Evolutionary conservation across 2,797 vertebrate species (phyloP), one percentile per base, ranked within the genome.

Genomic region (Amniataba percoides): DNA sequence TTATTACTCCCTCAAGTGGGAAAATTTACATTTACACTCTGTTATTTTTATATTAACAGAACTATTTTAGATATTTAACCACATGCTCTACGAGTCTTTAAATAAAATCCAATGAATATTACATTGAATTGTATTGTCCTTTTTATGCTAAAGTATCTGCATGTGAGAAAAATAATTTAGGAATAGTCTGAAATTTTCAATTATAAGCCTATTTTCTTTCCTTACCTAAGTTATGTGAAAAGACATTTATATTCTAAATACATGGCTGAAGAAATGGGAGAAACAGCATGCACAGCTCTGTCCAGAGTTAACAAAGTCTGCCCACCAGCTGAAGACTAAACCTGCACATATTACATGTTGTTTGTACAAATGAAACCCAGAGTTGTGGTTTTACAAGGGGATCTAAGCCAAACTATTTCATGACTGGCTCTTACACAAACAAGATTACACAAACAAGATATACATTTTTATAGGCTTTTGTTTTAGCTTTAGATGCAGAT

Each of bases 31-130:
- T n/a, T n/a, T n/a, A n/a, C n/a, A n/a, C n/a, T n/a, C n/a, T n/a
- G n/a, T n/a, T n/a, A n/a, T n/a, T n/a, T n/a, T n/a, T n/a, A n/a
- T n/a, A n/a, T 63, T 7, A 67, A 65, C 19, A 81, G 13, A 49
- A 48, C 53, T 15, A 27, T 51, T 56, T 51, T 19, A 70, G 34
- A 52, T 43, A 14, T 57, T 31, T 10, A 58, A 66, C 13, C 60
- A 52, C 61, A 42, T 14, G n/a, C 60, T 48, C 4, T 10, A 56
- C 36, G 12, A 34, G 23, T 52, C 43, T 68, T 53, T 23, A 52
- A 59, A 77, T 45, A 42, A 57, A 13, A 11, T 39, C 68, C 34
- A 71, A 36, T 11, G 19, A 36, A 61, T 3, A 34, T 27, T 15
- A 34, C 7, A 39, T 65, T 67, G 36, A 1, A 31, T 59, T 56